Evolutionary conservation across 2,113 vertebrate genomes (phyloP), one percentile per base, ranked within the genome.

Genomic region (Nothocercus julius): DNA sequence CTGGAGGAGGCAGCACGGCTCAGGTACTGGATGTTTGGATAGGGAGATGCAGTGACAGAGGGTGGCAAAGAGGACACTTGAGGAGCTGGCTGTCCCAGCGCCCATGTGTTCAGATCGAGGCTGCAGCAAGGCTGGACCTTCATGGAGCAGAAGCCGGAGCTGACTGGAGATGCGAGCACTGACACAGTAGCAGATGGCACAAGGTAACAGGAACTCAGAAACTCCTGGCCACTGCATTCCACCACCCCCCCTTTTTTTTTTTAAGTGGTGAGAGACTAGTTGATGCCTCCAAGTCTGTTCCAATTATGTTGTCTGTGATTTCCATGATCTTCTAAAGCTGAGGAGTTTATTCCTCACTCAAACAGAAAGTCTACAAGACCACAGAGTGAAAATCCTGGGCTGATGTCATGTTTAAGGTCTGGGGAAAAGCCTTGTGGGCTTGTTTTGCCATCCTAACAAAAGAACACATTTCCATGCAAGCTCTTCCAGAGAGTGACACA

Each of bases 41-140:
- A 19, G 53, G 54, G n/a, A 85, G 42, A 15, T 30, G 36, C 61
- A 25, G n/a, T 21, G 56, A 42, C n/a, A 11, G 54, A 69, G 5
- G 30, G 25, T 7, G 38, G 30, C 8, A 13, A 42, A 36, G 1
- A 1, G 47, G 47, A 76, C 5, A 17, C 38, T 17, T 27, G 14
- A 62, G 42, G 54, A 64, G 10, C 1, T 1, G 30, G 44, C 30
- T 7, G 25, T 3, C 11, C 1, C 0, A 40, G 5, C 0, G 3
- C 32, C 1, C 0, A 19, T 2, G 10, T 54, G 47, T 3, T 25
- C 20, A 5, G 20, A 9, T 4, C 28, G 4, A 3, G 1, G 54
- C 25, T 40, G 18, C 6, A 5, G 21, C 2, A 0, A 14, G 25
- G 27, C 64, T 34, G 19, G 45, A 25, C 51, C 51, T 30, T 30